Evolutionary conservation across 1,140 invertebrate species (phyloP), one percentile per base, ranked within the genome.

Genomic region (Calliopsis andreniformis): DNA sequence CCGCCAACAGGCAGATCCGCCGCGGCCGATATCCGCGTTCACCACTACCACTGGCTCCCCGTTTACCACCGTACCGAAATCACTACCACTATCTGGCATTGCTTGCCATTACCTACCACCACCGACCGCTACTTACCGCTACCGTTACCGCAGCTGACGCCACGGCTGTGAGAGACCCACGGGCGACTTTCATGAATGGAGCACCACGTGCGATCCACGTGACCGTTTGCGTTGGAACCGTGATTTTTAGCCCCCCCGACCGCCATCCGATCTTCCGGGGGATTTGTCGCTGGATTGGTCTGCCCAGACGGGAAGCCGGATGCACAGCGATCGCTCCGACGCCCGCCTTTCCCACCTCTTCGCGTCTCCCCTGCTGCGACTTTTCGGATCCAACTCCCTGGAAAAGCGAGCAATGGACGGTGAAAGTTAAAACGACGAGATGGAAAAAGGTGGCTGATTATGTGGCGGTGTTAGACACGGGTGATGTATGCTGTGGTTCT

Each of bases 181-280:
- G 59, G 82, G 35, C 66, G 73, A 62, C 71, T 58, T 87, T 86
- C 83, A 86, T 87, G 86, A 87, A 87, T 87, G 87, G 82, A 86
- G 83, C 73, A n/a, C 86, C 87, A 87, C 87, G 87, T 87, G 87
- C 70, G 53, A 55, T 71, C 72, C 84, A 86, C 84, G 83, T 83
- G 86, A 75, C 75, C 80, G 75, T 62, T 73, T 69, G 47, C 55
- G 51, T 35, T 23, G 23, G 63, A 55, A 2, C 47, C n/a, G 49
- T 51, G 35, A 66, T 66, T 55, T 45, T 32, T 47, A 61, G 12
- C n/a, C n/a, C 43, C 61, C 7, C 14, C 55, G 20, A 35, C 47
- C 42, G 16, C 30, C n/a, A 20, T n/a, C 35, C 66, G 14, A 59
- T 32, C 42, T 45, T 56, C 30, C 8, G 14, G 8, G 8, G 6